phyloP scores from a whole-genome alignment of 1,140 invertebrate species.

The Drosophila murphyi region DNA sequence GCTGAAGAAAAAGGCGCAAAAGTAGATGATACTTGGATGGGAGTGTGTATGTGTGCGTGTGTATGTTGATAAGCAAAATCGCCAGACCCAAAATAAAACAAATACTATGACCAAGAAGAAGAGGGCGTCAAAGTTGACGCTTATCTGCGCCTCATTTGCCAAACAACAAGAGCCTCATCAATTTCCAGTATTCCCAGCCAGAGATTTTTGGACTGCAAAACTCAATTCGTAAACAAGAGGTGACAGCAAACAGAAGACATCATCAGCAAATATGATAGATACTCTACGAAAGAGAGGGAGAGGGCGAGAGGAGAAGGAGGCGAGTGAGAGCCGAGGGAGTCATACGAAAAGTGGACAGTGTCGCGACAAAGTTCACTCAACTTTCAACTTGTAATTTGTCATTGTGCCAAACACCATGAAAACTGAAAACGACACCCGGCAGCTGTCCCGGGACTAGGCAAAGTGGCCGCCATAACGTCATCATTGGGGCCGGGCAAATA shows the following conservation, averaged over 20 bases:
- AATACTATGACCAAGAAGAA: constrained; percentile 42
- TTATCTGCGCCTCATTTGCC: constrained; percentile 79
- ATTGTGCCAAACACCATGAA: constrained; percentile 70
- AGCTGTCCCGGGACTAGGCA: constrained; percentile 47
- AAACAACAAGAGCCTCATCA: constrained; percentile 76
- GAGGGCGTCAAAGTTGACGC: constrained; percentile 75
- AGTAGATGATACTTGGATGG: background rate
- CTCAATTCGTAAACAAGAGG: constrained; percentile 33
- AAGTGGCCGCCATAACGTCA: constrained; percentile 64
- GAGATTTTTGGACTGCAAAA: constrained; percentile 57
- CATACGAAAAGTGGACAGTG: constrained; percentile 52
- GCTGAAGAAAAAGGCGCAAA: constrained; percentile 22
- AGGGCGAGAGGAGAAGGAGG: background rate
- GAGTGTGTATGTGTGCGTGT: constrained; percentile 11
- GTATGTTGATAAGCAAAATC: constrained; percentile 50
- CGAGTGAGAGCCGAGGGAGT: background rate
- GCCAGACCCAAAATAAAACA: constrained; percentile 28
- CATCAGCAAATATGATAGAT: constrained; percentile 13
- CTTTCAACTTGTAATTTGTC: constrained; percentile 81
- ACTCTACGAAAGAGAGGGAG: background rate
- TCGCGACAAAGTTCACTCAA: constrained; percentile 75
- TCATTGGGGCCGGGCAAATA: constrained; percentile 52
- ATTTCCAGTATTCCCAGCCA: constrained; percentile 55
- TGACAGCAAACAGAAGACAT: constrained; percentile 59
- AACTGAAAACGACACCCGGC: constrained; percentile 58